These are phyloP conservation scores for Cinclus mexicanus DNA, from an alignment of 2,113 vertebrate genomes.

Conservation along the genomic window DNA sequence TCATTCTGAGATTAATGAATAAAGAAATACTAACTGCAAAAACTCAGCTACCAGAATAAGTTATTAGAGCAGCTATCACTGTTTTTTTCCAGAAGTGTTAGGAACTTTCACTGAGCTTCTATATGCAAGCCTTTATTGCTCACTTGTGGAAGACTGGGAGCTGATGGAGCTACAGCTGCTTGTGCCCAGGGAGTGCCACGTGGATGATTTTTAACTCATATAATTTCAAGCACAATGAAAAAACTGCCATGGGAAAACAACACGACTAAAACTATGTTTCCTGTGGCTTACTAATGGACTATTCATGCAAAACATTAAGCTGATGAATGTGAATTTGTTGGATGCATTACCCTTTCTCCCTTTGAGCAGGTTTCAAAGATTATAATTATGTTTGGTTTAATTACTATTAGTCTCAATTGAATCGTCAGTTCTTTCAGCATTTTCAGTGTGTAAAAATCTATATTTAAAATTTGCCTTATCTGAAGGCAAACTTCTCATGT, in stretches of 20 bases:
- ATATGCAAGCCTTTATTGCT: not conserved
- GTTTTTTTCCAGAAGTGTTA: not conserved
- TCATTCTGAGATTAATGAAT: not conserved
- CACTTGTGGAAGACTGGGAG: not conserved
- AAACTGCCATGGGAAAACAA: conserved; percentile 32
- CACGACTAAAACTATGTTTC: not conserved
- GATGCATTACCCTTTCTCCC: conserved; percentile 19
- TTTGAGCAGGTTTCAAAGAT: conserved; percentile 28
- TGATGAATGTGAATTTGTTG: conserved; percentile 32
- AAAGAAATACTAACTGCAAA: not conserved
- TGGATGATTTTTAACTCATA: not conserved
- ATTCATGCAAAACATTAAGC: conserved; percentile 25
- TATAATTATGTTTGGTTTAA: conserved; percentile 45
- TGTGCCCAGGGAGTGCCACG: not conserved
- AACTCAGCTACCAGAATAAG: not conserved
- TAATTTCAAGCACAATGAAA: conserved; percentile 1
- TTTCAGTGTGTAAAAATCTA: not conserved
- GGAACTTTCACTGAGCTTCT: not conserved
- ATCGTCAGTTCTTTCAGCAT: conserved; percentile 2
- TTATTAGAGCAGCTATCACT: not conserved
- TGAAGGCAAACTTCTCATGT: not conserved
- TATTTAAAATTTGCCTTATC: not conserved
- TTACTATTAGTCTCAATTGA: conserved; percentile 33
- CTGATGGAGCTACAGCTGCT: not conserved
- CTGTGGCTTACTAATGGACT: conserved; percentile 42